Conservation (phyloP, 2,888 invertebrate species). For the Agonopterix heracliana region DNA sequence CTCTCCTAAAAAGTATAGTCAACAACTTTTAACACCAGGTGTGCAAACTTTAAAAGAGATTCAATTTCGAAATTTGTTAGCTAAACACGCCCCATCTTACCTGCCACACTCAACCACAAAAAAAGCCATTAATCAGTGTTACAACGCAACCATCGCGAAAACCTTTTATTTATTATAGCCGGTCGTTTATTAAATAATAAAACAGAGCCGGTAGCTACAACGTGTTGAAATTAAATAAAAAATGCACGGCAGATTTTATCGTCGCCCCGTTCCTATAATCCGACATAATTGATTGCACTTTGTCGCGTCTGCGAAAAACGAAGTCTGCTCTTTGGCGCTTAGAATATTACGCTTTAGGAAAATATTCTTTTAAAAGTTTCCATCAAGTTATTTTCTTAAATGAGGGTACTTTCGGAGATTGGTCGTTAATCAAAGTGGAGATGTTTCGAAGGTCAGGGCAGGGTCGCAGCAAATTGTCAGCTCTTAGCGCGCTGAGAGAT, state of each 20-base stretch:
- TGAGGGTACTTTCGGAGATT: slow-evolving; percentile 6
- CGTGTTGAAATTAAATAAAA: slow-evolving; percentile 10
- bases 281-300: slow-evolving; percentile 10
- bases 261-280: slow-evolving; percentile 3
- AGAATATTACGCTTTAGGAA: not conserved
- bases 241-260: slow-evolving; percentile 5
- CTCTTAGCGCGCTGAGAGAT: no score
- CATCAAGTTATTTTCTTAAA: slow-evolving; percentile 3
- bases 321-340: not conserved
- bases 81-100: no score
- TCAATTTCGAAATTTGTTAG: no score
- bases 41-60: no score
- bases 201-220: slow-evolving; percentile 4
- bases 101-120: no score
- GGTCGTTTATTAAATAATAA: slow-evolving; percentile 12
- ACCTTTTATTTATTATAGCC: slow-evolving; percentile 11
- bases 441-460: not conserved
- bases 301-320: slow-evolving; percentile 2
- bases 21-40: no score
- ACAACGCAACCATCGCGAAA: slow-evolving; percentile 1
- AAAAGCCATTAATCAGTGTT: not conserved
- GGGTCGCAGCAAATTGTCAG: not conserved
- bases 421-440: slow-evolving; percentile 5
- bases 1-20: no score
- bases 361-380: slow-evolving; percentile 2